Base-by-base conservation (phyloP, 30 jellyfish, hydroid and myxozoan genomes). In the Aurelia aurita region DNA sequence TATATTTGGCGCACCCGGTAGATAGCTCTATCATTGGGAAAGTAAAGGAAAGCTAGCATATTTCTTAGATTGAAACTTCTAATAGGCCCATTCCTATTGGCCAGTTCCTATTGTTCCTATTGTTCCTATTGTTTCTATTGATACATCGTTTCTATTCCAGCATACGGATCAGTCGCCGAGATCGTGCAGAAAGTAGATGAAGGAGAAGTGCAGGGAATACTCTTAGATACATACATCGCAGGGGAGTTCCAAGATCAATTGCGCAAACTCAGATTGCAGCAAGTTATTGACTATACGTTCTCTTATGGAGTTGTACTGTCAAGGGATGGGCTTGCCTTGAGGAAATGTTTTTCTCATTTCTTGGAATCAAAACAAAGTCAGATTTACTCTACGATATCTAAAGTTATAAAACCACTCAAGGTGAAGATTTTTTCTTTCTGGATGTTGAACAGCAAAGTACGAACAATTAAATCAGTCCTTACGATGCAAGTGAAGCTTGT, bases 181-280 rank as follows among this genome's bases (percentile, higher is more conserved):
- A 89, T 95, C 65, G 89, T 95, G 23, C 60, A 85, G 20, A 95
- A 88, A 12, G 46, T 95, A 27, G 71, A 64, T 9, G 73, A 69
- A 29, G 96, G 69, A 6, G 90, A 80, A 32, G 87, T 89, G 27
- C 95, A 95, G 65, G 99, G 99, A 65, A 86, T 97, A 0, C 86
- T 95, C 44, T 87, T 95, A 32, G 99, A 95, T 81, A 83, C 99
- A n/a, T 95, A 87, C 88, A 81, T 95, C 11, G 99, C 99, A 6
- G 97, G 99, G 39, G 99, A 95, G 62, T 95, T 68, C 51, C 99
- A 95, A 59, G 91, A 85, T 25, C 90, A 95, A 22, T 70, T 95
- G 8, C 22, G 45, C 28, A 75, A 85, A 5, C 91, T 82, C 68
- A 73, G 96, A 66, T 94, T 95, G 3, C 99, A 95, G 69, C 97